Percentiles rank a stretch among this genome's conserved stretches.
These are phyloP conservation scores for Catajapyx aquilonaris DNA, from an alignment of 1,140 invertebrate genomes.

Conservation along the genomic window DNA sequence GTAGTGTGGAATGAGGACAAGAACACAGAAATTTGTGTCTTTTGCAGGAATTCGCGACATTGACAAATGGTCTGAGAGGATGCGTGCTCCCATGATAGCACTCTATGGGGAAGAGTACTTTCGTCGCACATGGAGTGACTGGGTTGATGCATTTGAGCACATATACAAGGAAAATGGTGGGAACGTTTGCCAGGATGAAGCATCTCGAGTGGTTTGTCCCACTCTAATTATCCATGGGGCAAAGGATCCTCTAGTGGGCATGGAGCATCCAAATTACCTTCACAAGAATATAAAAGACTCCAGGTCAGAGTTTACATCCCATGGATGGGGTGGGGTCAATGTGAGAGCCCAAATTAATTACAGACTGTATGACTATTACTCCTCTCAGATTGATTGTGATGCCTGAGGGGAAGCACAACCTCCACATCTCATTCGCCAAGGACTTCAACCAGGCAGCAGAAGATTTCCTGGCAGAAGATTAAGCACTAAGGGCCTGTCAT, in stretches of 20 bases:
- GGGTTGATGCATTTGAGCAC: conserved; percentile 40
- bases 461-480: no score
- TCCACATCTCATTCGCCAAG: no score
- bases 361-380: no score
- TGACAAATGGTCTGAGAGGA: conserved; percentile 52
- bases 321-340: no score
- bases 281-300: conserved; percentile 37
- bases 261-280: conserved; percentile 47
- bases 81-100: conserved; percentile 46
- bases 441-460: no score
- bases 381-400: no score
- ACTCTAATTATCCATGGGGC: conserved; percentile 62
- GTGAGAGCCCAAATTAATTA: no score
- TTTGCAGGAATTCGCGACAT: conserved; percentile 32
- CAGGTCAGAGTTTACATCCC: conserved; percentile 33
- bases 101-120: conserved; percentile 57
- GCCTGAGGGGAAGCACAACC: no score
- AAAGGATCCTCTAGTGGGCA: conserved; percentile 53
- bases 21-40: background rate
- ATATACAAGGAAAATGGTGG: conserved; percentile 35
- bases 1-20: background rate
- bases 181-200: conserved; percentile 41
- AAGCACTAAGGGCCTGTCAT: no score
- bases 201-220: conserved; percentile 42
- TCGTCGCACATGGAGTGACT: conserved; percentile 39